phyloP scores from a whole-genome alignment of 2,113 vertebrate species.

The Genyomyrus donnyi region DNA sequence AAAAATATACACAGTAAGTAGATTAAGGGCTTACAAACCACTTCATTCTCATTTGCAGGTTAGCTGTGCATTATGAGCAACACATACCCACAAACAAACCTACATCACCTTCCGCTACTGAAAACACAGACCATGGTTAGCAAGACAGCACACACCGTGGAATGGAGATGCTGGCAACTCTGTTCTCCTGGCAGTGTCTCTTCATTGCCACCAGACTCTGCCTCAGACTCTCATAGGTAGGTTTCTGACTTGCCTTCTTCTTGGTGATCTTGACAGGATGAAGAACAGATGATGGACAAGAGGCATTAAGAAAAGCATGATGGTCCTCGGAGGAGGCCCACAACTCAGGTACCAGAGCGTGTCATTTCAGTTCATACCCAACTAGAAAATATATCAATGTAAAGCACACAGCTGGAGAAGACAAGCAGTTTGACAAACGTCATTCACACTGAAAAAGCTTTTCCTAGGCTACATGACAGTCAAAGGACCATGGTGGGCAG shows the following conservation, averaged over 20 bases:
- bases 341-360: not conserved
- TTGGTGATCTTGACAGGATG: slow-evolving; percentile 74
- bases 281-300: not conserved
- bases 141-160: slow-evolving; percentile 64
- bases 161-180: slow-evolving; percentile 77
- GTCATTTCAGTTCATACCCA: not conserved
- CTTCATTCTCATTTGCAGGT: not conserved
- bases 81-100: not conserved
- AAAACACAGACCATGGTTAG: not conserved
- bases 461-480: not conserved
- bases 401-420: not conserved
- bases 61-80: not conserved
- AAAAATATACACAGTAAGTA: not conserved
- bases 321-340: not conserved
- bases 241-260: slow-evolving; percentile 74
- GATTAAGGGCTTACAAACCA: not conserved
- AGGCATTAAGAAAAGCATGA: not conserved
- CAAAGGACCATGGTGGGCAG: not conserved
- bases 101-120: not conserved
- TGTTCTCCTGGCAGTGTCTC: slow-evolving; percentile 68
- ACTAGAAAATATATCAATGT: not conserved
- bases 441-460: not conserved
- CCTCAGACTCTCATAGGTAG: slow-evolving; percentile 68
- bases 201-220: slow-evolving; percentile 82
- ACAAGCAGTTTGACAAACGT: not conserved